Conservation (phyloP, 2,113 vertebrate species). For the Plotosus lineatus region DNA sequence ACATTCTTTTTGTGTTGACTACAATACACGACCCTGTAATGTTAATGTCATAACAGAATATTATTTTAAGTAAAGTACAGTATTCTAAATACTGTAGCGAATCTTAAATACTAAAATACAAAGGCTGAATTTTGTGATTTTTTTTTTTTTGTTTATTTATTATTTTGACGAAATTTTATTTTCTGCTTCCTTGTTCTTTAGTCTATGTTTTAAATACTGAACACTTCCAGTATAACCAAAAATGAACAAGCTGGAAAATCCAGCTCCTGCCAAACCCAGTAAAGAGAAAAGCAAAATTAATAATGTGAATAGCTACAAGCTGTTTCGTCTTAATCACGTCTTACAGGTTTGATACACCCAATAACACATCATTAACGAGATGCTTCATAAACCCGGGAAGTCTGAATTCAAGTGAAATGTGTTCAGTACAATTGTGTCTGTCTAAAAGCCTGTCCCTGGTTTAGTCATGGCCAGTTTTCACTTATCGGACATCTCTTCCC, state of each 20-base stretch:
- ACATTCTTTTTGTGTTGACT: neutral
- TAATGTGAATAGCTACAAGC: neutral
- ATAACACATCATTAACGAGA: neutral
- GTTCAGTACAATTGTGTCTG: neutral
- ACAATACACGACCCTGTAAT: neutral
- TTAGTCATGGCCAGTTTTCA: too few species aligned
- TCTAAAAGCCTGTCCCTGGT: too few species aligned
- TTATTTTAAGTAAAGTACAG: neutral
- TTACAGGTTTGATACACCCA: neutral
- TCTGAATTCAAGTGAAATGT: neutral
- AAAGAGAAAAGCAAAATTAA: neutral
- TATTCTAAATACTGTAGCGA: neutral
- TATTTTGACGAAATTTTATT: neutral
- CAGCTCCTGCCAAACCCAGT: neutral
- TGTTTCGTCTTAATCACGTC: neutral
- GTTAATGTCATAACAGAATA: neutral
- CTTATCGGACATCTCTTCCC: too few species aligned
- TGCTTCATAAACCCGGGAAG: neutral
- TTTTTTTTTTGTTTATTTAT: neutral
- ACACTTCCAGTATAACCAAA: neutral
- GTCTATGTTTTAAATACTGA: neutral
- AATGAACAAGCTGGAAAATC: neutral
- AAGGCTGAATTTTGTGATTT: neutral
- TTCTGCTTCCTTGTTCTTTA: neutral
- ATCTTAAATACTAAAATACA: neutral